Evolutionary conservation across 2,113 vertebrate genomes (phyloP).

Genomic region (Lycocorax pyrrhopterus): DNA sequence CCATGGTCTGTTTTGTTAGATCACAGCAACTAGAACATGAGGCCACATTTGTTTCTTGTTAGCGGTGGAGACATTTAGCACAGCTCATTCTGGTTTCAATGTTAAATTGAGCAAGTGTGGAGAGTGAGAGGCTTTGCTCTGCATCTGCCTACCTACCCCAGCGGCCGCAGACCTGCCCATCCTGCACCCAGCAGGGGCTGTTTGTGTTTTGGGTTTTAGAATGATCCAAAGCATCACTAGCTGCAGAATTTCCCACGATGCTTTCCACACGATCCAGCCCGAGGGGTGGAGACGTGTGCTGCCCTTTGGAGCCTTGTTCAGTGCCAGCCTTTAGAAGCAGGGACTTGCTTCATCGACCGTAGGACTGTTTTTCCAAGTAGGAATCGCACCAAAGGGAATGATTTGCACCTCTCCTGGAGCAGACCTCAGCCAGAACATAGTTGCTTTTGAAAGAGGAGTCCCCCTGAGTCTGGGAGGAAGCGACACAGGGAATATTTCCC

Average conservation of each 20-base stretch:
- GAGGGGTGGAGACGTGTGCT: background rate
- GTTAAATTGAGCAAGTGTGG: conserved; percentile 31
- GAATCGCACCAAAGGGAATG: background rate
- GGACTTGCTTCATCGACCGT: background rate
- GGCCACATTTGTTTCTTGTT: conserved; percentile 65
- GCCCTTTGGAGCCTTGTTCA: background rate
- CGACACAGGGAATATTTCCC: background rate
- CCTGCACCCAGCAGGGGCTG: background rate
- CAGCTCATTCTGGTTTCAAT: conserved; percentile 8
- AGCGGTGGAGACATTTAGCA: conserved; percentile 29
- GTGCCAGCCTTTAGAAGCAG: background rate
- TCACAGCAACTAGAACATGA: conserved; percentile 64
- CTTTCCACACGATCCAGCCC: background rate
- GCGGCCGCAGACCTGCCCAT: background rate
- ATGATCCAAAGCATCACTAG: background rate
- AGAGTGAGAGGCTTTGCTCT: background rate
- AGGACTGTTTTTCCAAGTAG: background rate
- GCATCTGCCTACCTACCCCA: background rate
- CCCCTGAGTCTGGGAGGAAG: background rate
- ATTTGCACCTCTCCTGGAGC: background rate
- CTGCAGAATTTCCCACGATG: background rate
- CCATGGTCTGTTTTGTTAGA: conserved; percentile 65
- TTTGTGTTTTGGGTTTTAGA: background rate
- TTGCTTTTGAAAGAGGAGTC: background rate
- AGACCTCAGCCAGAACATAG: background rate